Base-by-base conservation (phyloP, 2,113 vertebrate genomes). In the Heterocephalus glaber region DNA sequence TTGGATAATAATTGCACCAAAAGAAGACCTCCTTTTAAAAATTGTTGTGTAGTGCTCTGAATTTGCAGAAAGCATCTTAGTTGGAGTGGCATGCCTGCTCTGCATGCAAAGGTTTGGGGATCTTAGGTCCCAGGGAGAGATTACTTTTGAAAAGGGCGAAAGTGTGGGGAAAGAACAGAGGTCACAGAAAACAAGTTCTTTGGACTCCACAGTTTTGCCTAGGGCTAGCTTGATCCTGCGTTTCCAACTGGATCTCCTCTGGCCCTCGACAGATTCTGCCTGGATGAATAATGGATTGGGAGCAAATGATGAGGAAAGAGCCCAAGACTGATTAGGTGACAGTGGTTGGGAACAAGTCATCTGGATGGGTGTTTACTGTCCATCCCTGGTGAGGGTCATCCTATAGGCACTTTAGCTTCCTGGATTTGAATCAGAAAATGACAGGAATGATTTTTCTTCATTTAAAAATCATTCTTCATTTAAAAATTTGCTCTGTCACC, bases 201-300 rank as follows among this genome's bases (percentile, higher is more conserved):
- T 63, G 49, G 83, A 86, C 38, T 88, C 30, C n/a, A 20, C 60
- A 30, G 86, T 86, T 92, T 94, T 91, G 95, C 95, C 83, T n/a
- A 79, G n/a, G 63, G 86, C 81, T 89, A 80, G 74, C 47, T 89
- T 74, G 72, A 80, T 83, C 77, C 24, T 5, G 2, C 28, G 52
- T 38, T 86, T 92, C 79, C 72, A 72, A 20, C 20, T 24, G 11
- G 12, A 10, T 72, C 68, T 91, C 56, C 72, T 80, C 66, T 74
- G 74, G 65, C 54, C 22, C 65, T 84, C 54, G 63, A 9, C 47
- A 11, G 10, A 12, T 33, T 63, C 93, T 91, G 54, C 79, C 65
- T 52, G 30, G 38, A 89, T 96, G 86, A 96, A 93, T 95, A 94
- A 96, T 80, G 60, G 47, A 91, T 95, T 61, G 83, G 56, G 41